Evolutionary conservation across 2,888 invertebrate genomes (phyloP).

Genomic region (Andrena flavipes): DNA sequence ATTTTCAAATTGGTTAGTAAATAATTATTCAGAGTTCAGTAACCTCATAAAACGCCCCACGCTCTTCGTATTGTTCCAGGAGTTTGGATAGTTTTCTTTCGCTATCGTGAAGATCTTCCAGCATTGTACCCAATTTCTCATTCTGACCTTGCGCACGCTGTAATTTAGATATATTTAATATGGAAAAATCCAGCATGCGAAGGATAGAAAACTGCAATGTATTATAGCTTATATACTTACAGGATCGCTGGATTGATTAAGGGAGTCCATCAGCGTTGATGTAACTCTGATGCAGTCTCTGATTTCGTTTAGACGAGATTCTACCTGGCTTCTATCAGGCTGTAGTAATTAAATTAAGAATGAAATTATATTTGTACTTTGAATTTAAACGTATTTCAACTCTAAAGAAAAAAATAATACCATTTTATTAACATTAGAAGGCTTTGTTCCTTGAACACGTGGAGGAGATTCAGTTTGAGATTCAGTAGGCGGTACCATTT

Average conservation of each 20-base stretch:
- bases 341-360: slow-evolving; percentile 58
- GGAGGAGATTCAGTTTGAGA: slow-evolving; percentile 78
- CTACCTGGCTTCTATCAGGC: slow-evolving; percentile 89
- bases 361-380: not conserved
- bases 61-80: slow-evolving; percentile 84
- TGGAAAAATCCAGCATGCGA: not conserved
- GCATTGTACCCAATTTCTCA: slow-evolving; percentile 88
- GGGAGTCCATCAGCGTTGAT: slow-evolving; percentile 89
- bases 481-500: slow-evolving; percentile 81
- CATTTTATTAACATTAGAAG: slow-evolving; percentile 80
- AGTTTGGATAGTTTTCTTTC: slow-evolving; percentile 88
- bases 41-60: slow-evolving; percentile 79
- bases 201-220: slow-evolving; percentile 13
- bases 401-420: slow-evolving; percentile 53
- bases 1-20: slow-evolving; percentile 4
- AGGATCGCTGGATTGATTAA: slow-evolving; percentile 90
- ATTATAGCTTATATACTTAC: slow-evolving; percentile 83
- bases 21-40: slow-evolving; percentile 47
- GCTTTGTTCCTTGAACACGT: slow-evolving; percentile 72
- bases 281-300: slow-evolving; percentile 90
- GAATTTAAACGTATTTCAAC: not conserved
- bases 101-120: slow-evolving; percentile 89
- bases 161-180: slow-evolving; percentile 53
- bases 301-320: slow-evolving; percentile 89
- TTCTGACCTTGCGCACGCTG: slow-evolving; percentile 84